Base-by-base conservation (phyloP, 2,888 invertebrate species). In the Morpho achilles region DNA sequence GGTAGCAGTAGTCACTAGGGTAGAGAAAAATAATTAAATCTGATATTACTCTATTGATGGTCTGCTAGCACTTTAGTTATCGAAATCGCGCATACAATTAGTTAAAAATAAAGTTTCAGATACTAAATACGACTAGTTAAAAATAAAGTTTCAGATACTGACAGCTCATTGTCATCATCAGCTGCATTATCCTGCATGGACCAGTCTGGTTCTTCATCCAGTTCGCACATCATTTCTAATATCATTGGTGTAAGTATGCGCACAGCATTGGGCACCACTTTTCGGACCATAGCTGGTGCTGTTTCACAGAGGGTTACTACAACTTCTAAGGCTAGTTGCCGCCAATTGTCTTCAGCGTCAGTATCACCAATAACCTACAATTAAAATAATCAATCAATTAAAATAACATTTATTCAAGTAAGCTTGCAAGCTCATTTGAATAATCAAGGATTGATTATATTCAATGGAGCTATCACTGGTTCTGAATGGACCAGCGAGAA, bases 241-340 rank as follows among this genome's bases (percentile, higher is more conserved):
- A 98, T 94, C 61, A 97, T 92, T 0, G 97, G 96, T 51, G 98
- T 95, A 68, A 96, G 88, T 58, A 93, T 91, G 48, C 94, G 93
- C 64, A 99, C 93, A 67, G 97, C 97, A 76, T 95, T 96, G 41
- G 94, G 94, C 9, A 96, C 97, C 66, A 95, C 94, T 85, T 99
- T 99, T 59, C 99, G 94, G 46, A 99, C 96, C 96, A 98, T 98
- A 3, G 98, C 97, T 0, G 99, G 96, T 7, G 98, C 98, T 41
- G 97, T 97, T 91, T 99, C 99, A 49, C 98, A 94, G 65, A 98
- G 87, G 3, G 94, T 93, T 63, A 98, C 95, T 87, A 95, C 91
- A 8, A 97, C 95, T 86, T 99, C 99, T 44, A 99, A 89, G 0
- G 96, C 95, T 60, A 99, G 91, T 79, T 99, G 98, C 32, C 98